Conservation (phyloP, 1,140 invertebrate genomes). For the Apis florea region DNA sequence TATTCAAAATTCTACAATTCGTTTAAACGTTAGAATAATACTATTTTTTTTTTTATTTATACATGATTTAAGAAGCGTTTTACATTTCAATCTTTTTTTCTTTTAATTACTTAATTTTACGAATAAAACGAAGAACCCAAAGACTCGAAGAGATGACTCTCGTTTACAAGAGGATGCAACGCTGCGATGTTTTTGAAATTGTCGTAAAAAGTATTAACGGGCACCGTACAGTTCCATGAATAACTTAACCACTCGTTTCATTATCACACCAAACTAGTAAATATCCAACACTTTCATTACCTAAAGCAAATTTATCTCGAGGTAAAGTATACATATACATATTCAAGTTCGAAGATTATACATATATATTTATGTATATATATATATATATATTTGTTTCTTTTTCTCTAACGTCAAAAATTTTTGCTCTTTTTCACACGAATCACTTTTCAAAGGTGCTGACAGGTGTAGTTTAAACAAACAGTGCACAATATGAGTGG, state of each 20-base stretch:
- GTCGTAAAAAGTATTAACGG: slow-evolving; percentile 36
- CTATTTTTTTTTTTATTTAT: slow-evolving; percentile 61
- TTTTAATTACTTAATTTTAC: slow-evolving; percentile 41
- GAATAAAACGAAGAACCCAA: slow-evolving; percentile 33
- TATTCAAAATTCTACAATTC: slow-evolving; percentile 69
- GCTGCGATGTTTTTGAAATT: slow-evolving; percentile 49
- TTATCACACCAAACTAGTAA: slow-evolving; percentile 47
- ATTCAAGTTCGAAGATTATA: slow-evolving; percentile 51
- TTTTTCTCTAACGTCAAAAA: slow-evolving; percentile 23
- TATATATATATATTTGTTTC: slow-evolving; percentile 4
- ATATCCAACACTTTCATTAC: slow-evolving; percentile 36
- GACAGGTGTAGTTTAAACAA: slow-evolving; percentile 59
- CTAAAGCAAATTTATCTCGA: slow-evolving; percentile 42
- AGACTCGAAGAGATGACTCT: slow-evolving; percentile 43
- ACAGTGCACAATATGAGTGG: slow-evolving; percentile 62
- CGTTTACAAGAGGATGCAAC: slow-evolving; percentile 39
- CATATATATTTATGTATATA: slow-evolving; percentile 32
- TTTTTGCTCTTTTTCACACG: slow-evolving; percentile 40
- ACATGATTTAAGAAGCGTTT: slow-evolving; percentile 71
- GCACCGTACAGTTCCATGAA: slow-evolving; percentile 39
- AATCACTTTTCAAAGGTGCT: slow-evolving; percentile 55
- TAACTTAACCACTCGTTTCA: slow-evolving; percentile 55
- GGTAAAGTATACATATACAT: slow-evolving; percentile 53
- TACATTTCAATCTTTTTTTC: slow-evolving; percentile 61
- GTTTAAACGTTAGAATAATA: slow-evolving; percentile 70